Base-by-base conservation (phyloP, 2,888 invertebrate species). In the Alloscopus bannaensis region DNA sequence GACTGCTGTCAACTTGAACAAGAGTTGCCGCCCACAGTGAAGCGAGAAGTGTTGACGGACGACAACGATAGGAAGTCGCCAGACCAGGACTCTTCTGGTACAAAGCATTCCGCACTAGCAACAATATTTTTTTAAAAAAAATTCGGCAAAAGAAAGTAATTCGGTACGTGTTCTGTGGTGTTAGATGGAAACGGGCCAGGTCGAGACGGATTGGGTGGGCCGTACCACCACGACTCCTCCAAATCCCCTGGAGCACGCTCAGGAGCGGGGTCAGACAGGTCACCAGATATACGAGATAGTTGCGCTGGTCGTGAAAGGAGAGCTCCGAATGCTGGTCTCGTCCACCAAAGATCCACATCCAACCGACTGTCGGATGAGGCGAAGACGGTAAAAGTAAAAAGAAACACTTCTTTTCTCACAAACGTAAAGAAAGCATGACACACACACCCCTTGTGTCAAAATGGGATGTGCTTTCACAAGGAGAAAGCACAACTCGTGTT, bases 11-110 rank as follows among this genome's bases (percentile, higher is more conserved):
- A 97, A 89, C 89, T 96, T 87, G 95, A 95, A 88, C 89, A 85
- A 68, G 86, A 84, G 22, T 81, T 78, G 60, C 65, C 79, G 26
- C 85, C 86, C 92, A 93, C 84, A 83, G 95, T 95, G 28, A 96
- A 96, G 88, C 90, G 95, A 82, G 96, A 96, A 90, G 95, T 95
- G 87, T 90, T 93, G 0, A 89, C 86, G 89, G 94, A 94, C 83
- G 95, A 96, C 88, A 94, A 94, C 50, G 95, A 95, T 87, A 95
- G 95, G 86, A 95, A 95, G 69, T 95, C 96, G 6, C 95, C 96
- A 0, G 95, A 95, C 87, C 93, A 93, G 24, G 95, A 96, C 88
- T 93, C 91, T 88, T 91, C 91, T 90, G 92, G 92, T 92, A 89
- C 11, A 57, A 57, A 29, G 22, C 64, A 11, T 24, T 26, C 11